Evolutionary conservation across 2,888 invertebrate genomes (phyloP), one percentile per base, ranked within the genome.

Genomic region (Hesperia comma): DNA sequence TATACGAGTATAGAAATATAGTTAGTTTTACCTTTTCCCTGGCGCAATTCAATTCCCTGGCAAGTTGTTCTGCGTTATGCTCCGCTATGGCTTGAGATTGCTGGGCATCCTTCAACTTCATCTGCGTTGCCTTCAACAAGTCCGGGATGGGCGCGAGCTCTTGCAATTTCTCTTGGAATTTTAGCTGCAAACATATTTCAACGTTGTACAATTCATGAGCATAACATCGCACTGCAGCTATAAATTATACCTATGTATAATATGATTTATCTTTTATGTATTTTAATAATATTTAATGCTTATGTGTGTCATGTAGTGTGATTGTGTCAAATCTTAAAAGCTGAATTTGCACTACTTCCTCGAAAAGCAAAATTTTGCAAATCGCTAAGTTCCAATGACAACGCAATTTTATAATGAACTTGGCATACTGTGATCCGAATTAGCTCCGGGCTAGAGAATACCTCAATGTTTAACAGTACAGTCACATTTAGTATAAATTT

Each of bases 121-220:
- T 77, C 79, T 96, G 95, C 0, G 95, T 95, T 40, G 95, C 94
- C 77, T 95, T 95, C 71, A 96, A 81, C 33, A 96, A 92, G 70
- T 95, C 95, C 0, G 95, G 95, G 32, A 96, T 88, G 0, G 95
- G 95, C 0, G 95, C 94, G 57, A 96, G 82, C 81, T 96, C 95
- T 68, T 95, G 94, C 21, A 96, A 84, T 80, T 95, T 95, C 76
- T 95, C 95, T 91, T 95, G 95, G 85, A 96, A 96, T 81, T 95
- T 91, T 14, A 91, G 67, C 92, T 92, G 70, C 19, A 10, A 51
- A 37, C 51, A 46, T 12, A 21, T 60, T 19, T 49, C 19, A 60
- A 19, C 26, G 26, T 43, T 33, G 26, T n/a, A 15, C 17, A 14
- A 32, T 26, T 43, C 21, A 21, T 33, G 14, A 43, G 10, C 17